Conservation (phyloP, 2,113 vertebrate species). For the Syrmaticus mikado region DNA sequence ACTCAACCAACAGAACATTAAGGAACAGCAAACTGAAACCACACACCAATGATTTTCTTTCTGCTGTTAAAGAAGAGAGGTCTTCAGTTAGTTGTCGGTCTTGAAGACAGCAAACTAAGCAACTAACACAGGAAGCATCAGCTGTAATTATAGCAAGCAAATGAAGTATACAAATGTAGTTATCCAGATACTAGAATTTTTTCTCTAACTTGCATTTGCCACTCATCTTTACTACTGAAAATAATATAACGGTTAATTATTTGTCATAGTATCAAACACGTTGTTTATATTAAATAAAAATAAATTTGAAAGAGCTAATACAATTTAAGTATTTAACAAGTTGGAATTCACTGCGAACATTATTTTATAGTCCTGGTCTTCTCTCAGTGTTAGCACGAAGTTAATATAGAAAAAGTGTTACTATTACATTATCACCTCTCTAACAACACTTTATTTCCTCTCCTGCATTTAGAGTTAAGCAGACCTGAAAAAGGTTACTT, state of each 20-base stretch:
- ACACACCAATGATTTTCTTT: background rate
- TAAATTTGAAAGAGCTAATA: background rate
- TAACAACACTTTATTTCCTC: background rate
- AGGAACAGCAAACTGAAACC: background rate
- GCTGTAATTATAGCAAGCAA: background rate
- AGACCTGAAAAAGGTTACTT: background rate
- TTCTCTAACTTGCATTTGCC: background rate
- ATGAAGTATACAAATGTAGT: background rate
- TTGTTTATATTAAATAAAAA: background rate
- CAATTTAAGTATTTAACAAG: background rate
- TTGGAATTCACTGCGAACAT: background rate
- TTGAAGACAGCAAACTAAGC: background rate
- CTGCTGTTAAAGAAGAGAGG: background rate
- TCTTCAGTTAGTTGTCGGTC: background rate
- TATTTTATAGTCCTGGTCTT: no score
- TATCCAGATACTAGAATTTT: background rate
- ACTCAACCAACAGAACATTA: no score
- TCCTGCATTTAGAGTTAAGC: background rate
- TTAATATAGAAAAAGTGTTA: background rate
- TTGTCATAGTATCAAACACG: background rate
- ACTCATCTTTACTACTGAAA: constrained; percentile 18
- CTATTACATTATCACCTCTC: background rate
- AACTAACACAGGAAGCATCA: constrained; percentile 19
- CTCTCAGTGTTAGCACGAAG: background rate
- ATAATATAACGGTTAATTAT: background rate